Percentiles rank a stretch among this genome's conserved stretches.
These are phyloP conservation scores for Leuciscus waleckii DNA, from an alignment of 2,797 vertebrate genomes.

Conservation along the genomic window DNA sequence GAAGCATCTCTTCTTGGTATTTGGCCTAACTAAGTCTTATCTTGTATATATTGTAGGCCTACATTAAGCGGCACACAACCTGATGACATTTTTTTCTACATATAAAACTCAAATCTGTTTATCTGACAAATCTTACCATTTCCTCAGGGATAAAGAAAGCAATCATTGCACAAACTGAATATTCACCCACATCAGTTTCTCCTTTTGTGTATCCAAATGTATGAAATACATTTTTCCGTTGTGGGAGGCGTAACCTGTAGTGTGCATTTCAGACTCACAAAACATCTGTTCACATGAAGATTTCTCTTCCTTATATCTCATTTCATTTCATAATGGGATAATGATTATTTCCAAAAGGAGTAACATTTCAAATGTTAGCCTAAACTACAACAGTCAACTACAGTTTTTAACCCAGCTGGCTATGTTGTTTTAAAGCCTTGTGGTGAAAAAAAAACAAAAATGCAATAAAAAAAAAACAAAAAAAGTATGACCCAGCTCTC, in stretches of 20 bases:
- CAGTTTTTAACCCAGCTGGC: background rate
- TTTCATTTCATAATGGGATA: background rate
- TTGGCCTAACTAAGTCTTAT: background rate
- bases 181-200: background rate
- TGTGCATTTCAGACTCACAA: background rate
- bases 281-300: background rate
- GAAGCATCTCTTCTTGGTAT: too few species aligned
- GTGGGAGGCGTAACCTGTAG: background rate
- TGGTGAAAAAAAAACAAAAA: background rate
- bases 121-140: background rate
- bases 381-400: too few species aligned
- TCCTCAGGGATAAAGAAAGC: background rate
- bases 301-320: background rate
- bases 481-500: background rate
- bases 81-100: background rate
- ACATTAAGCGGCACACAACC: background rate
- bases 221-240: fast-evolving
- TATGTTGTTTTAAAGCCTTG: background rate
- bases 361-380: background rate
- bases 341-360: background rate
- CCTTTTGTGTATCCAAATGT: background rate
- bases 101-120: background rate
- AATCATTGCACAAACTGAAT: background rate
- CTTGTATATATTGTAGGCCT: too few species aligned
- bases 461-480: background rate